Evolutionary conservation across 1,140 invertebrate species (phyloP).

Genomic region (Eulimnadia texana): DNA sequence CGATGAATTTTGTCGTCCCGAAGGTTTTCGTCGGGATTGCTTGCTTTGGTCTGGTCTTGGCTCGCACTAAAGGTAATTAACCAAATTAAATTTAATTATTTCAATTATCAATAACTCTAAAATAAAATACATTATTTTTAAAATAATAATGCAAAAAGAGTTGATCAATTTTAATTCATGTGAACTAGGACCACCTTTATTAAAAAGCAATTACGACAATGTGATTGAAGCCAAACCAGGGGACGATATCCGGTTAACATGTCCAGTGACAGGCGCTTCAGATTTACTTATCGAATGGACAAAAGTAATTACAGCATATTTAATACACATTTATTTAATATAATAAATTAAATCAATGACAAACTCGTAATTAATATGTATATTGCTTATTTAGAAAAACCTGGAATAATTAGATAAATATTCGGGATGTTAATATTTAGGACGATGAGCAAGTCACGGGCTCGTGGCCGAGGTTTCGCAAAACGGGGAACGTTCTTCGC

Average conservation of each 20-base stretch:
- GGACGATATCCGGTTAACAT: neutral
- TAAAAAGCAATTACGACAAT: neutral
- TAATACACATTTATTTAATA: neutral
- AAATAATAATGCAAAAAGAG: too few relatives aligned
- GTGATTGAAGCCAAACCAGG: neutral
- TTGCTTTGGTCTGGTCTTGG: too few relatives aligned
- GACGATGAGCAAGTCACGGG: neutral
- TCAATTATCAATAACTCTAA: too few relatives aligned
- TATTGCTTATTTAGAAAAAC: too few relatives aligned
- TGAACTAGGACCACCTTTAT: neutral
- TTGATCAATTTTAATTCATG: too few relatives aligned
- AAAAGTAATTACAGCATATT: neutral
- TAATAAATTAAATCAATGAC: too few relatives aligned
- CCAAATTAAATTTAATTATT: too few relatives aligned
- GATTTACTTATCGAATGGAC: neutral
- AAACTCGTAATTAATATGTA: too few relatives aligned
- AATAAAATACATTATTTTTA: too few relatives aligned
- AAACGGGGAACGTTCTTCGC: neutral
- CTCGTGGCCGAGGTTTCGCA: neutral
- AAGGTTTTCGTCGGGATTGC: too few relatives aligned
- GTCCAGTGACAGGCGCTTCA: neutral
- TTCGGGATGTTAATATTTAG: neutral
- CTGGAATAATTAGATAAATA: neutral
- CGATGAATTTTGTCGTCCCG: too few relatives aligned
- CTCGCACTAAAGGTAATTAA: too few relatives aligned